phyloP scores from a whole-genome alignment of 1,140 invertebrate species.

The Carcinoscorpius rotundicauda region DNA sequence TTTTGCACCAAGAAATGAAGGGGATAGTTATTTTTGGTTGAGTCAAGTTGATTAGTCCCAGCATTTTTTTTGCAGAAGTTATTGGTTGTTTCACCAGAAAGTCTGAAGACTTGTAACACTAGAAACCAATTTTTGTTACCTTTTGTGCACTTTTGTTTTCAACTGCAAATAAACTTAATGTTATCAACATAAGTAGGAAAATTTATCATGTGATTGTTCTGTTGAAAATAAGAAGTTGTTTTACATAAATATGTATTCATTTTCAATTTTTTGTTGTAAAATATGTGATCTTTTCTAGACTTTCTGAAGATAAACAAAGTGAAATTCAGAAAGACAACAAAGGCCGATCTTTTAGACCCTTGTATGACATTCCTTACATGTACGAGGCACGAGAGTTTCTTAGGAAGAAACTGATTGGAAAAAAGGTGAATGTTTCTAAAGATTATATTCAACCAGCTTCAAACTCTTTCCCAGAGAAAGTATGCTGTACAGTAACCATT shows the following conservation, averaged over 20 bases:
- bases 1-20: too few species aligned
- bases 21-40: too few species aligned
- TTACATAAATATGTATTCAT: conserved; percentile 1
- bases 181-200: background rate
- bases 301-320: conserved; percentile 12
- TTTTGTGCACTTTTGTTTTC: too few species aligned
- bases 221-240: background rate
- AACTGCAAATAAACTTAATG: background rate
- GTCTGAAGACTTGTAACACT: too few species aligned
- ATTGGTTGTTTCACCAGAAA: too few species aligned
- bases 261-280: background rate
- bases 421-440: conserved; percentile 77
- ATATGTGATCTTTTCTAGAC: conserved; percentile 5
- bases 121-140: too few species aligned
- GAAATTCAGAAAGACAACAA: conserved; percentile 19
- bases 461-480: conserved; percentile 88
- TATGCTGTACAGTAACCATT: conserved; percentile 78
- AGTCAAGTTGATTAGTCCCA: too few species aligned
- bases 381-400: conserved; percentile 95
- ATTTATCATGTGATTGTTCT: too few species aligned
- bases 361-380: conserved; percentile 97
- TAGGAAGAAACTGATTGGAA: conserved; percentile 89
- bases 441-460: conserved; percentile 94
- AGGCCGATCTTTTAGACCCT: conserved; percentile 53
- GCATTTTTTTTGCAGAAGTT: too few species aligned